Base-by-base conservation (phyloP, 2,113 vertebrate species). In the Cryptomyrus ogoouensis region DNA sequence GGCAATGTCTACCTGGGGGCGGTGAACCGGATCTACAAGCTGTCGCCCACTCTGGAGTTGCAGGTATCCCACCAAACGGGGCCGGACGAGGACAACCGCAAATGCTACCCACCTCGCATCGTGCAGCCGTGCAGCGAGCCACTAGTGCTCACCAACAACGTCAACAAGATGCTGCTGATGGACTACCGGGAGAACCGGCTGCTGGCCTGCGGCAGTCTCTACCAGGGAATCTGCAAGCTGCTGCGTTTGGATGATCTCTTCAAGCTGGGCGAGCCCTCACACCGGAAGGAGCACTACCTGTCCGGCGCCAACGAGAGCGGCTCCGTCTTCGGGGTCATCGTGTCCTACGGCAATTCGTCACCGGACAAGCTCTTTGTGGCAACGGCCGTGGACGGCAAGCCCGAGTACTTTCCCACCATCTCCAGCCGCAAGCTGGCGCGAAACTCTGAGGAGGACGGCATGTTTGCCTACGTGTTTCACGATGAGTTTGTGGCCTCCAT, bases 161-260 rank as follows among this genome's bases (percentile, higher is more conserved):
- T 99, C 91, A 99, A 99, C 94, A 99, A 99, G 94, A 97, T 99
- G 98, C 97, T 99, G 88, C 96, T 99, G 89, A 99, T 99, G 93
- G 98, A 99, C 96, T 98, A 99, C 91, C 97, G 98, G 89, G 98
- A 98, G 95, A 98, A 99, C 90, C 94, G 98, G 66, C 94, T 99
- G 92, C 96, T 99, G 44, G 98, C 98, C 0, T 99, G 98, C 7
- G 98, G 98, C 52, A 99, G 98, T 90, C 96, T 99, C 31, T 99
- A 99, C 92, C 98, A 99, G 94, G 98, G 98, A 50, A 98, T 99
- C 92, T 99, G 98, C 92, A 99, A 99, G 92, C 97, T 99, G 31
- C 95, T 99, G 83, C 96, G 98, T 90, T 94, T 99, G 88, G 98
- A 99, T 58, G 98, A 99, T 94, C 98, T 99, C 85, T 99, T 99